These are phyloP conservation scores for Diabrotica undecimpunctata DNA, from an alignment of 1,140 invertebrate species.

Conservation along the genomic window DNA sequence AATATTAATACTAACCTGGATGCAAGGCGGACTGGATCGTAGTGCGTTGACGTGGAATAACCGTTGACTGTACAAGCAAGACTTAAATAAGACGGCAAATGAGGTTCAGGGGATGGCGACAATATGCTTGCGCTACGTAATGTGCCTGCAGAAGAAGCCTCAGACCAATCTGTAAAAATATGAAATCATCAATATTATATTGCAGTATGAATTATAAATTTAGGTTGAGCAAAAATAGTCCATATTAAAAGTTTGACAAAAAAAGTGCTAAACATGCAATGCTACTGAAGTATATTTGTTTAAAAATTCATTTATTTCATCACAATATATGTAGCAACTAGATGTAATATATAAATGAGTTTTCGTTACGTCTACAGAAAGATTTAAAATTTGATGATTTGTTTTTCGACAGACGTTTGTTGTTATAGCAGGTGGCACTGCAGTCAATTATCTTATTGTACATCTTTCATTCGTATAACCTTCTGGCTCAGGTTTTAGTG, in stretches of 20 bases:
- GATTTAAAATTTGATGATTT: no score
- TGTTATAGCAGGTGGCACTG: no score
- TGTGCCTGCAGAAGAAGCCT: slow-evolving; percentile 40
- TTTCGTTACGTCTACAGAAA: no score
- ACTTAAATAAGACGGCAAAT: slow-evolving; percentile 75
- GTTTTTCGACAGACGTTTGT: no score
- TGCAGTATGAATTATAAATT: slow-evolving; percentile 8
- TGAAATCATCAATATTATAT: background rate
- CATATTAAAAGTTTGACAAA: background rate
- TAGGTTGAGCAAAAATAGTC: slow-evolving; percentile 22
- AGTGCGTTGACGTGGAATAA: slow-evolving; percentile 79
- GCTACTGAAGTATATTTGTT: no score
- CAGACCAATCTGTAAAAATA: slow-evolving; percentile 41
- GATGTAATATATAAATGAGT: no score
- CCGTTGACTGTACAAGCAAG: slow-evolving; percentile 87
- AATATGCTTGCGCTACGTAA: slow-evolving; percentile 38
- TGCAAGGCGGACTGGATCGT: slow-evolving; percentile 68
- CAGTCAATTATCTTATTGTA: no score
- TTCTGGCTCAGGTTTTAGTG: no score
- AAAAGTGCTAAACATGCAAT: no score
- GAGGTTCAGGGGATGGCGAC: slow-evolving; percentile 26
- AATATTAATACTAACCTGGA: background rate
- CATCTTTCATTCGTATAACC: no score
- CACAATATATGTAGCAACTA: no score
- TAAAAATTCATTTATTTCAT: no score